A percentile compares a stretch with the other conserved stretches of the same genome.
Conservation (phyloP, 1,140 invertebrate genomes). For the Catajapyx aquilonaris region DNA sequence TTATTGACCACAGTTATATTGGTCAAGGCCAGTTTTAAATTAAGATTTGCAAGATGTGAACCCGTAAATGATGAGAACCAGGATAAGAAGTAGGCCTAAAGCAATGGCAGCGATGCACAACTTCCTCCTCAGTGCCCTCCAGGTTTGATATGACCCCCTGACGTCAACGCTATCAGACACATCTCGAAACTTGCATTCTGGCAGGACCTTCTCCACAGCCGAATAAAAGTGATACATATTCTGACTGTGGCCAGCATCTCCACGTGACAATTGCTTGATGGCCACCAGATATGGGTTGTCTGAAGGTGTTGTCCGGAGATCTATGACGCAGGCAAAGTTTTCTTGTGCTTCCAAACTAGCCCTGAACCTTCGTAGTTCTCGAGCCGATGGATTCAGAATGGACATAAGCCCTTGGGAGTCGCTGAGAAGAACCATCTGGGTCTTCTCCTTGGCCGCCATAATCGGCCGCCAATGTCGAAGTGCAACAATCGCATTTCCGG, state of each 20-base stretch:
- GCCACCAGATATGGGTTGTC: background rate
- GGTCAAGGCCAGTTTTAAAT: no score
- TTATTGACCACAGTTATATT: no score
- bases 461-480: background rate
- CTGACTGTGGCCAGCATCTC: background rate
- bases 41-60: no score
- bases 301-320: background rate
- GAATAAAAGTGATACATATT: background rate
- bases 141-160: no score
- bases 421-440: background rate
- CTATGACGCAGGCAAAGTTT: background rate
- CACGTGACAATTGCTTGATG: background rate
- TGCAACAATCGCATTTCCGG: background rate
- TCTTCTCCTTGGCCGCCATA: background rate
- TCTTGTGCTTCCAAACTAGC: background rate
- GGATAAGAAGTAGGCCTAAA: no score
- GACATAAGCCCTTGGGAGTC: background rate
- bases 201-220: background rate
- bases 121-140: no score
- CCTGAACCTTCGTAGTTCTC: background rate
- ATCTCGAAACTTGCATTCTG: background rate
- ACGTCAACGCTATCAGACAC: background rate
- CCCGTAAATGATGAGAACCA: no score
- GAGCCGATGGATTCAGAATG: background rate
- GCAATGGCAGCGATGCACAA: no score